Evolutionary conservation across 2,113 vertebrate genomes (phyloP).

Genomic region (Physeter macrocephalus): DNA sequence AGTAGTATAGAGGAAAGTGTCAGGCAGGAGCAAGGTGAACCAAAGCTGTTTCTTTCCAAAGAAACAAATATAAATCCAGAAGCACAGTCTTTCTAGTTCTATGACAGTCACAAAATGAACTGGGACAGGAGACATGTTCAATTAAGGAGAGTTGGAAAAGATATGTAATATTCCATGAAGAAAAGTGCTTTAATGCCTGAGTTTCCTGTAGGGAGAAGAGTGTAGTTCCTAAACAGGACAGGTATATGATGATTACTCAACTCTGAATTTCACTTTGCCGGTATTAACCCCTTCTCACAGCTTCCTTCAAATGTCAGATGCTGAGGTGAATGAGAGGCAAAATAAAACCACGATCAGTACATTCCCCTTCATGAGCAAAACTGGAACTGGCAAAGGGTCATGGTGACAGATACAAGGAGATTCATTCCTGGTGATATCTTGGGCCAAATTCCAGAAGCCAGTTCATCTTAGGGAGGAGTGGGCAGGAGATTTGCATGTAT

Average conservation of each 20-base stretch:
- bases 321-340: background rate
- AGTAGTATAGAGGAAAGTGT: background rate
- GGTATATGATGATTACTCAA: background rate
- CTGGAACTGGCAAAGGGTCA: background rate
- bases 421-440: background rate
- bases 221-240: background rate
- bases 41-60: conserved; percentile 6
- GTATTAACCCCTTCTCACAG: background rate
- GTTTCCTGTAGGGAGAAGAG: background rate
- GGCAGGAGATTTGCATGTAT: conserved; percentile 39
- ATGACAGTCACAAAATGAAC: background rate
- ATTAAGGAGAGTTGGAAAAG: background rate
- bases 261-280: background rate
- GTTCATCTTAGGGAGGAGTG: conserved; percentile 34
- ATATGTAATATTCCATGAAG: background rate
- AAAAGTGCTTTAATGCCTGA: background rate
- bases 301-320: background rate
- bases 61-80: background rate
- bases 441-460: background rate
- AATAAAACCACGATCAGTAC: background rate
- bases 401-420: background rate
- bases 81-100: background rate
- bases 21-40: background rate
- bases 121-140: background rate
- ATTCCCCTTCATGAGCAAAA: conserved; percentile 30